These are phyloP conservation scores for Typhlomys cinereus DNA, from an alignment of 2,113 vertebrate genomes.

Conservation along the genomic window DNA sequence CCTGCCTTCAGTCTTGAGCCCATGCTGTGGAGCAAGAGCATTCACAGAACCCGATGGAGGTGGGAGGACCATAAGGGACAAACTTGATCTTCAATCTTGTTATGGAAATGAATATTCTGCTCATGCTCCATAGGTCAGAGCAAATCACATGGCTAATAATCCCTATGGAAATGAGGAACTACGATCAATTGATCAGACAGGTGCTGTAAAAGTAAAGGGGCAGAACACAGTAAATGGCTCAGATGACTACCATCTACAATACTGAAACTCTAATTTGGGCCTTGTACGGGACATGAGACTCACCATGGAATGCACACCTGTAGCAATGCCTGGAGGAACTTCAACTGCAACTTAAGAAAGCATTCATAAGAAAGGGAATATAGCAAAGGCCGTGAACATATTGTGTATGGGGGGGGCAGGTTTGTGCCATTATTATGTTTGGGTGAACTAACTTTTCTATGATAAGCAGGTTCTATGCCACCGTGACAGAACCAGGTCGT, in stretches of 20 bases:
- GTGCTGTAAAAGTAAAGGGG: not conserved
- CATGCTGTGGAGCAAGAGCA: fast-evolving
- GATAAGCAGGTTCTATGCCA: not conserved
- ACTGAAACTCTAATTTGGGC: not conserved
- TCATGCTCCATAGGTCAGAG: not conserved
- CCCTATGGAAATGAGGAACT: not conserved
- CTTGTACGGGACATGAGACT: not conserved
- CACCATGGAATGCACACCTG: not conserved
- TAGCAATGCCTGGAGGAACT: not conserved
- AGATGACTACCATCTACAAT: not conserved
- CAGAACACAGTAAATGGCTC: not conserved
- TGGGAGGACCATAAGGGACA: too few relatives aligned
- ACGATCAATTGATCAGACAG: not conserved
- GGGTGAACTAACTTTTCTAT: not conserved
- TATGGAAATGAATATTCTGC: not conserved
- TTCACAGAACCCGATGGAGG: not conserved
- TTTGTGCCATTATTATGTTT: not conserved
- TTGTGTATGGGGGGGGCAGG: not conserved
- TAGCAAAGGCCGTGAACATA: not conserved
- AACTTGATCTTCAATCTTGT: not conserved
- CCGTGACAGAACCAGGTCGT: not conserved
- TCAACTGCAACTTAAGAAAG: not conserved
- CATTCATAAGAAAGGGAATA: not conserved
- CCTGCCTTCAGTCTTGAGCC: not conserved
- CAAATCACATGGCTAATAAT: not conserved